phyloP scores from a whole-genome alignment of 2,113 vertebrate species.

The Petrocephalus microphthalmus region DNA sequence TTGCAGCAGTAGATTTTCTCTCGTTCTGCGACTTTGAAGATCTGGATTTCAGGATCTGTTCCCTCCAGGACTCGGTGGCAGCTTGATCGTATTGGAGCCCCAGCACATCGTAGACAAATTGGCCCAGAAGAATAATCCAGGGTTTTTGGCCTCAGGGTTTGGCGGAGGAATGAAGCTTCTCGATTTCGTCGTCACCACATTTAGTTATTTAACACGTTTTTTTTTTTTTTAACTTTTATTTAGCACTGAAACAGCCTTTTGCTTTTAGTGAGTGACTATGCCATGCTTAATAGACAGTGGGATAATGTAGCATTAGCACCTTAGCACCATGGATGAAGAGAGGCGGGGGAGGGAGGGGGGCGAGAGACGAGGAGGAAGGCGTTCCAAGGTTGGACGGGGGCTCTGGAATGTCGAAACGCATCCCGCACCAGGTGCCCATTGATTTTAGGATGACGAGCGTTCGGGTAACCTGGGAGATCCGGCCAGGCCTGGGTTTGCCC shows the following conservation, averaged over 20 bases:
- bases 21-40: slow-evolving; percentile 38
- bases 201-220: slow-evolving; percentile 6
- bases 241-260: slow-evolving; percentile 37
- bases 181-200: slow-evolving; percentile 13
- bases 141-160: slow-evolving; percentile 21
- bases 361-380: background rate
- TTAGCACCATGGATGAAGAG: slow-evolving; percentile 36
- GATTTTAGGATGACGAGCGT: background rate
- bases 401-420: background rate
- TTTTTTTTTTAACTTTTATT: slow-evolving; percentile 4
- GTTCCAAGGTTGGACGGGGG: slow-evolving; percentile 6
- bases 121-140: slow-evolving; percentile 15
- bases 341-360: background rate
- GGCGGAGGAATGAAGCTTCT: slow-evolving; percentile 25
- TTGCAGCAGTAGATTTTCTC: slow-evolving; percentile 40
- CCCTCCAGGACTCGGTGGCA: slow-evolving; percentile 40
- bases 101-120: slow-evolving; percentile 23
- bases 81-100: slow-evolving; percentile 35
- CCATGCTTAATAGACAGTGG: slow-evolving; percentile 53
- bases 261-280: slow-evolving; percentile 41
- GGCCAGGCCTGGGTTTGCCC: background rate
- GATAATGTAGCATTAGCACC: slow-evolving; percentile 47
- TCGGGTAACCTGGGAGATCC: background rate
- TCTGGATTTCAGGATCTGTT: slow-evolving; percentile 19
- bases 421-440: background rate